A percentile compares a stretch with the other conserved stretches of the same genome.
Conservation (phyloP, 1,140 invertebrate genomes). For the Sitodiplosis mosellana region DNA sequence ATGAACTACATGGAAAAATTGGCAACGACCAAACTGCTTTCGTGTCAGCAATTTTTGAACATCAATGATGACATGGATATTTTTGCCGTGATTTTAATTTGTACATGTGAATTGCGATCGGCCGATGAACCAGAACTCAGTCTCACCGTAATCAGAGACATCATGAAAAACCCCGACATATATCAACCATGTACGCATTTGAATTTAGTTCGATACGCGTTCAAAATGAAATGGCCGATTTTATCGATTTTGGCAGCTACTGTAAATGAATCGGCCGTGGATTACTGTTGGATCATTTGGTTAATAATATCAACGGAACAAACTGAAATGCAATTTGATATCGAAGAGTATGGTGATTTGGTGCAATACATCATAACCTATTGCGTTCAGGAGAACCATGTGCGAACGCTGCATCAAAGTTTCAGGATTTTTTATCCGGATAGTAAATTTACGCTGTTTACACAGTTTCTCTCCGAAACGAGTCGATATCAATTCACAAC, state of each 20-base stretch:
- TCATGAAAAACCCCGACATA: constrained; percentile 27
- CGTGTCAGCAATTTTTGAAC: neutral
- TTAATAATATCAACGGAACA: constrained; percentile 24
- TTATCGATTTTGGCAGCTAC: constrained; percentile 34
- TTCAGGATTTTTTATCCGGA: constrained; percentile 33
- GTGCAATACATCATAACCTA: constrained; percentile 19
- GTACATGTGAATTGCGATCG: constrained; percentile 7
- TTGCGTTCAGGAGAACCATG: constrained; percentile 23
- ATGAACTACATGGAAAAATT: neutral
- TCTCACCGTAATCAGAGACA: constrained; percentile 11
- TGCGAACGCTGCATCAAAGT: constrained; percentile 29
- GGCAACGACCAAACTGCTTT: neutral
- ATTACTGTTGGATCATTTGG: constrained; percentile 37
- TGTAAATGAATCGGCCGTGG: constrained; percentile 8
- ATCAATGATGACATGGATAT: constrained; percentile 9
- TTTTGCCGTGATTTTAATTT: constrained; percentile 17
- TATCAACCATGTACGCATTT: constrained; percentile 26
- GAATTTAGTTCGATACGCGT: constrained; percentile 20
- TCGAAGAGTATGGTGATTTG: constrained; percentile 5
- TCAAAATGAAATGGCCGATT: constrained; percentile 24
- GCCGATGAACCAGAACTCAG: constrained; percentile 8
- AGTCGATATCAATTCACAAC: neutral
- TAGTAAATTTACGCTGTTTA: neutral
- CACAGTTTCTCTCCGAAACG: neutral
- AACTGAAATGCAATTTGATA: constrained; percentile 6